Evolutionary conservation across 2,113 vertebrate species (phyloP), one percentile per base, ranked within the genome.

Genomic region (Leuciscus idus): DNA sequence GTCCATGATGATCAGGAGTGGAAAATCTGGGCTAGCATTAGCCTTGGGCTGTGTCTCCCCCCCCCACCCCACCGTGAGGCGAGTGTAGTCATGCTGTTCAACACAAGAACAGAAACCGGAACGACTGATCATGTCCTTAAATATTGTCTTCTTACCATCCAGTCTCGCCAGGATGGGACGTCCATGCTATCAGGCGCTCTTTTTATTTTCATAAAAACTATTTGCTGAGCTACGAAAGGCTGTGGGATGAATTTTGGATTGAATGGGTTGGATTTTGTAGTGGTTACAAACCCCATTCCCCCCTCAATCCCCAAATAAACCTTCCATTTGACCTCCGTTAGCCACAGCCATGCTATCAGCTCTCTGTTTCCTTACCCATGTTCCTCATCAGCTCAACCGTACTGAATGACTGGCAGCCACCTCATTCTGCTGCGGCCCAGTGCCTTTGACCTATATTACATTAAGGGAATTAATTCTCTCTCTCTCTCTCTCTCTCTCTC

Each of bases 401-500:
- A 50, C 79, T 57, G 84, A 73, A 87, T 80, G 81, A 78, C 73
- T 68, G 76, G 76, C 80, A 82, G 43, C 4, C 64, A 21, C 86
- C 26, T 57, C 39, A 33, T 80, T 61, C 55, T 81, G 77, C 85
- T 64, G 64, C 84, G 15, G 84, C 64, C 85, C 81, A 74, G 62
- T 61, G 81, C 81, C 81, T 86, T 80, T 88, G 87, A 86, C 87
- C 81, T 88, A 86, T 79, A 83, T 88, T 86, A 72, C 72, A 68
- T 70, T 74, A 73, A 64, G 57, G 28, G 64, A 73, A 68, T 83
- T 30, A 77, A 83, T 83, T 89, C 48, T 82, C 10, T 21, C 39
- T 84, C 26, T 66, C 39, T 76, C 75, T 73, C 76, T 81, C 39
- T 76, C 33, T 76, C 73, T 85, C 52, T 81, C 64, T 19, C 33